A percentile compares a stretch with the other conserved stretches of the same genome.
Evolutionary conservation across 2,797 vertebrate species (phyloP).

Genomic region (Salarias fasciatus): DNA sequence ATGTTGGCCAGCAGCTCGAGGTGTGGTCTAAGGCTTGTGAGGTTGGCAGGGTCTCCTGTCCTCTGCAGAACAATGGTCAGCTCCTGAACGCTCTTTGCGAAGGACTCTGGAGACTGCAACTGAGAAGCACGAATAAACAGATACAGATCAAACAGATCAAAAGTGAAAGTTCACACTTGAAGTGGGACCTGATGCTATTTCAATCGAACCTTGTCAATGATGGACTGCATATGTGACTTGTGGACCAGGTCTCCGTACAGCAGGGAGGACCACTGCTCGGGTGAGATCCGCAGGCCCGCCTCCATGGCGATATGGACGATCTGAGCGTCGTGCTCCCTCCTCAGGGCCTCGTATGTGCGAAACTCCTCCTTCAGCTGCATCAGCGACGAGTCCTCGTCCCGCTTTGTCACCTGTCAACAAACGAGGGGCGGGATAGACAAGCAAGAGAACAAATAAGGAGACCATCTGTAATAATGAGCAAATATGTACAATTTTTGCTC

Average conservation of each 20-base stretch:
- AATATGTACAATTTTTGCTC: too few species aligned
- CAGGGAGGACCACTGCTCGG: constrained; percentile 97
- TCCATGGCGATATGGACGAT: constrained; percentile 99
- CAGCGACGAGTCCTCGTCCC: constrained; percentile 96
- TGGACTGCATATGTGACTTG: constrained; percentile 99
- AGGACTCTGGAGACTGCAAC: constrained; percentile 96
- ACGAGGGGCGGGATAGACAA: not conserved
- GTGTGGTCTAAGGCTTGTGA: constrained; percentile 91
- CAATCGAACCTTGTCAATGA: constrained; percentile 86
- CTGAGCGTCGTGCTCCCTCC: constrained; percentile 96
- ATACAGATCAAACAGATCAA: too few species aligned
- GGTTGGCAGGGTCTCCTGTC: constrained; percentile 94
- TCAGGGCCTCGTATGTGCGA: constrained; percentile 92
- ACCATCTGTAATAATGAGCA: too few species aligned
- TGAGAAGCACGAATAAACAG: constrained; percentile 55
- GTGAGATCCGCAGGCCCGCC: constrained; percentile 95
- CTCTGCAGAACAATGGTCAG: constrained; percentile 96
- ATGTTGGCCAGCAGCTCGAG: constrained; percentile 95
- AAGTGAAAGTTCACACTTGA: too few species aligned
- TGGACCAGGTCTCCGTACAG: constrained; percentile 95
- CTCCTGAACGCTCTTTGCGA: constrained; percentile 97
- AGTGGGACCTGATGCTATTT: too few species aligned
- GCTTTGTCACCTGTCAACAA: constrained; percentile 92
- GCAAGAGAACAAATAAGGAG: not conserved
- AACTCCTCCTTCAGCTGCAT: constrained; percentile 99